Percentiles rank a stretch among this genome's conserved stretches.
phyloP scores from a whole-genome alignment of 2,888 invertebrate species.

The Liopterus haemorrhoidalis region DNA sequence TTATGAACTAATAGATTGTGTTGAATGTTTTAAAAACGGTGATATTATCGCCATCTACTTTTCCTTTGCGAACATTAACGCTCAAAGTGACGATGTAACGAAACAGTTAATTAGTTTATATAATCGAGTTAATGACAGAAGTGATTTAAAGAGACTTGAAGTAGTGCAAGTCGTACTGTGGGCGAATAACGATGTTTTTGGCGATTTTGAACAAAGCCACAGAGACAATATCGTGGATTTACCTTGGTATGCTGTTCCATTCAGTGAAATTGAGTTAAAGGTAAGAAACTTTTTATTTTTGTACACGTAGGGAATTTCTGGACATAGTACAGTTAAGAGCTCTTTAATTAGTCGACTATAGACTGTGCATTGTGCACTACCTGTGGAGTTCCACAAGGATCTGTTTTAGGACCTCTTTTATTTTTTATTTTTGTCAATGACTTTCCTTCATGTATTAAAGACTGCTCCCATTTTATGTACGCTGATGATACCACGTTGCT shows the following conservation, averaged over 20 bases:
- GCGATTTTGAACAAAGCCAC: constrained; percentile 62
- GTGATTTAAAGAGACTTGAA: constrained; percentile 47
- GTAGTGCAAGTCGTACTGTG: constrained; percentile 65
- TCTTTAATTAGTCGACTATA: constrained; percentile 10
- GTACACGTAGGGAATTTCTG: not conserved
- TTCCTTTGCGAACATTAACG: constrained; percentile 64
- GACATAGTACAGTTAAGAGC: constrained; percentile 14
- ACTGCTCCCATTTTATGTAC: no score
- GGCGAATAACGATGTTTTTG: constrained; percentile 59
- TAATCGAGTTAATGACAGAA: constrained; percentile 41
- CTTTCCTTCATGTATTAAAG: no score
- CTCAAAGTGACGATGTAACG: constrained; percentile 62
- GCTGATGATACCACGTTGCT: no score
- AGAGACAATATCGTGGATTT: constrained; percentile 56
- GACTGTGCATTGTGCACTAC: constrained; percentile 8
- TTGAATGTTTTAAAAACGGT: constrained; percentile 49
- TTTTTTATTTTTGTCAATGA: no score
- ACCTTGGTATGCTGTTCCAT: constrained; percentile 67
- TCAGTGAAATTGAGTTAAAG: constrained; percentile 65
- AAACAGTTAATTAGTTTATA: constrained; percentile 58
- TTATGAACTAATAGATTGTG: constrained; percentile 47
- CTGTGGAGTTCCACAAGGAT: no score
- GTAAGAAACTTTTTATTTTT: constrained; percentile 42
- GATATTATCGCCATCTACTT: constrained; percentile 62
- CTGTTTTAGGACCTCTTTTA: no score